These are phyloP conservation scores for human (Homo sapiens) DNA, from an alignment of 2,113 vertebrate species.

Conservation along the genomic window GRCh38 chr11:119791501-119792000, in stretches of 20 bases:
- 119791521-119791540: neutral
- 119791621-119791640: neutral
- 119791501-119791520: neutral
- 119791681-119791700: neutral
- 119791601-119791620: rapidly evolving
- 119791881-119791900: neutral
- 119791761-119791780: rapidly evolving
- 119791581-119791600: neutral
- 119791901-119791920: neutral
- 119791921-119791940: neutral
- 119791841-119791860: neutral
- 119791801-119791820: neutral
- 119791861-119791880: neutral
- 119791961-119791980: neutral
- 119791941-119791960: neutral
- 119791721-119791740: neutral
- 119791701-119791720: neutral
- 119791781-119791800: no score
- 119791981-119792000: neutral
- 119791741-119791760: neutral
- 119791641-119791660: neutral
- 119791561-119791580: neutral
- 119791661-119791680: neutral
- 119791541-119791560: neutral
- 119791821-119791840: neutral